These are phyloP conservation scores for Pachypsylla venusta DNA, from an alignment of 1,140 invertebrate genomes.

Conservation along the genomic window DNA sequence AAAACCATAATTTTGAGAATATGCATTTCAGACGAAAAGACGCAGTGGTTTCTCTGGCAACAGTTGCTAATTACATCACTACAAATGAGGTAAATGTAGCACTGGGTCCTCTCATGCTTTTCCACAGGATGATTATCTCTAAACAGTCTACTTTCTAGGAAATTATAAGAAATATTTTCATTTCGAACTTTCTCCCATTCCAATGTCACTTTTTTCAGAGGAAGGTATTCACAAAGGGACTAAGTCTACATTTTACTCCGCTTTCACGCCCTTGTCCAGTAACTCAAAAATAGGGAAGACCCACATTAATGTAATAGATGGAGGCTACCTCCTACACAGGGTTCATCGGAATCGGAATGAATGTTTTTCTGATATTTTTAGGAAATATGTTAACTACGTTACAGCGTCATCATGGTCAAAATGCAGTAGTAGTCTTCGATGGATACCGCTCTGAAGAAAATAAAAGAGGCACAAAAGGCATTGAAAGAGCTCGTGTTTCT, in stretches of 20 bases:
- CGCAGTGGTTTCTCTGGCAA: slow-evolving; percentile 21
- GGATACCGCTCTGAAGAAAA: no score
- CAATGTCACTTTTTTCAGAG: slow-evolving; percentile 30
- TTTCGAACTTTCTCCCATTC: slow-evolving; percentile 31
- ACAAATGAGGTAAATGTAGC: slow-evolving; percentile 26
- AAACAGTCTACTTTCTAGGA: slow-evolving; percentile 28
- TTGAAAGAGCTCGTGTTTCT: no score
- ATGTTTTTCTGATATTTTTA: slow-evolving; percentile 15
- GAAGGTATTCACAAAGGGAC: slow-evolving; percentile 30
- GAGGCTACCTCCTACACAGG: slow-evolving; percentile 22
- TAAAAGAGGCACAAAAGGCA: no score
- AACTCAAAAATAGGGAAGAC: background rate
- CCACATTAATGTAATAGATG: slow-evolving; percentile 18
- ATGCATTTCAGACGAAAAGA: slow-evolving; percentile 23
- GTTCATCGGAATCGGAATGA: slow-evolving; percentile 19
- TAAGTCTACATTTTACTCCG: slow-evolving; percentile 28
- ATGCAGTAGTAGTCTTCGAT: slow-evolving; percentile 20
- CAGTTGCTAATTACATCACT: slow-evolving; percentile 15
- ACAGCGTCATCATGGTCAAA: slow-evolving; percentile 13
- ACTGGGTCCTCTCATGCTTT: slow-evolving; percentile 29
- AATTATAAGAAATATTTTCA: slow-evolving; percentile 28
- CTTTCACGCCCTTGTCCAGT: slow-evolving; percentile 18
- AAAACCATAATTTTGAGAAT: slow-evolving; percentile 16
- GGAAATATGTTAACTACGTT: slow-evolving; percentile 19
- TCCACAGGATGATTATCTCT: slow-evolving; percentile 28